These are phyloP conservation scores for Phengaris alcon DNA, from an alignment of 2,888 invertebrate genomes.

Conservation along the genomic window DNA sequence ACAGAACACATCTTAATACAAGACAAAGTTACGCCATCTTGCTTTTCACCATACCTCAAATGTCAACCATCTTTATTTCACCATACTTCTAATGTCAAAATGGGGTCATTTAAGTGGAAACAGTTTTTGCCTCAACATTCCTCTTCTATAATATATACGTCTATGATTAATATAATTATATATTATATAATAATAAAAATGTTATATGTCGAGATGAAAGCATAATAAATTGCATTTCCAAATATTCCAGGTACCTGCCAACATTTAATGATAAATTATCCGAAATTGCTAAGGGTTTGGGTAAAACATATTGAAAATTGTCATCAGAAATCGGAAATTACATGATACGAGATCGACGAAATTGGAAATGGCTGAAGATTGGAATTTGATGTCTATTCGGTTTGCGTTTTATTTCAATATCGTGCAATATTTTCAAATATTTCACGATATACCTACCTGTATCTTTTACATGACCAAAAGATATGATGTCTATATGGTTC, in stretches of 20 bases:
- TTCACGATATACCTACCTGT: background rate
- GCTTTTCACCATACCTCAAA: no score
- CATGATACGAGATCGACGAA: slow-evolving; percentile 55
- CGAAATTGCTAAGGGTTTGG: slow-evolving; percentile 39
- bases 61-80: no score
- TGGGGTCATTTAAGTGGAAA: no score
- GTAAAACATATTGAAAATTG: slow-evolving; percentile 53
- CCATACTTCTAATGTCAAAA: no score
- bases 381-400: slow-evolving; percentile 39
- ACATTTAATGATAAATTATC: slow-evolving; percentile 25
- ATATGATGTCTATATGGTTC: no score
- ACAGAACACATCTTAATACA: no score
- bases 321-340: slow-evolving; percentile 61
- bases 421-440: background rate
- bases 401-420: slow-evolving; percentile 30
- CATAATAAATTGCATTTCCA: slow-evolving; percentile 6
- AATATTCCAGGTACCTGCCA: slow-evolving; percentile 5
- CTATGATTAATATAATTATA: no score
- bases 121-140: no score
- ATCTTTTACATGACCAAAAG: background rate
- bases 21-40: background rate
- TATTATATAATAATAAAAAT: background rate
- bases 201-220: slow-evolving; percentile 12
- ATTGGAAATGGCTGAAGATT: slow-evolving; percentile 60
- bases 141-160: no score